phyloP scores from a whole-genome alignment of 1,140 invertebrate genomes.

The Brachionus koreanus region DNA sequence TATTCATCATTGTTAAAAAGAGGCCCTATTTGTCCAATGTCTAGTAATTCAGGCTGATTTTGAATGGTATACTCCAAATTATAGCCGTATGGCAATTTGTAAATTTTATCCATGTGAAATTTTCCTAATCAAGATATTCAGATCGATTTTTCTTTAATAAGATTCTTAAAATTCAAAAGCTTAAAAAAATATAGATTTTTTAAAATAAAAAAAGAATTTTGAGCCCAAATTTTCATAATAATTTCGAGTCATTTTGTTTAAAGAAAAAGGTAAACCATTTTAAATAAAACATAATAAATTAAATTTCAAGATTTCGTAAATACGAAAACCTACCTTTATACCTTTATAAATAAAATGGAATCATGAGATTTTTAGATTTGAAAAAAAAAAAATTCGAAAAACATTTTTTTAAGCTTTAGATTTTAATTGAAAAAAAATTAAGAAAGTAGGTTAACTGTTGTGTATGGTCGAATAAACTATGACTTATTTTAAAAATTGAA shows the following conservation, averaged over 20 bases:
- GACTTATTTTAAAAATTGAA: too few relatives aligned
- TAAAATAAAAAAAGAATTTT: background rate
- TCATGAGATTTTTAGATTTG: background rate
- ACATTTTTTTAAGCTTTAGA: background rate
- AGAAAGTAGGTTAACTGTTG: background rate
- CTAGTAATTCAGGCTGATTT: background rate
- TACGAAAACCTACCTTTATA: conserved; percentile 19
- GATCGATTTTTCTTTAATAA: background rate
- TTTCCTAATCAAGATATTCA: background rate
- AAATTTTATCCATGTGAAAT: conserved; percentile 2
- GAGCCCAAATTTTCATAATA: background rate
- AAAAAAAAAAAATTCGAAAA: background rate
- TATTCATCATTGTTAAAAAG: background rate
- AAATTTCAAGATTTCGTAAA: conserved; percentile 22
- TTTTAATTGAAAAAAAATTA: background rate
- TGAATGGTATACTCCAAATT: background rate
- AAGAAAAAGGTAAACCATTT: background rate
- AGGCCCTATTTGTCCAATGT: background rate
- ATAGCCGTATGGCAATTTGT: background rate
- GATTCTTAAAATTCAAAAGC: background rate
- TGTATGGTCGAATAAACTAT: background rate
- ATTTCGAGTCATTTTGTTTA: background rate
- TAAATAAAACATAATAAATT: conserved; percentile 19
- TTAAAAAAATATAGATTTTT: background rate
- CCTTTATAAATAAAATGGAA: background rate